Evolutionary conservation across 2,888 invertebrate species (phyloP).

Genomic region (Loripinus fragilis): DNA sequence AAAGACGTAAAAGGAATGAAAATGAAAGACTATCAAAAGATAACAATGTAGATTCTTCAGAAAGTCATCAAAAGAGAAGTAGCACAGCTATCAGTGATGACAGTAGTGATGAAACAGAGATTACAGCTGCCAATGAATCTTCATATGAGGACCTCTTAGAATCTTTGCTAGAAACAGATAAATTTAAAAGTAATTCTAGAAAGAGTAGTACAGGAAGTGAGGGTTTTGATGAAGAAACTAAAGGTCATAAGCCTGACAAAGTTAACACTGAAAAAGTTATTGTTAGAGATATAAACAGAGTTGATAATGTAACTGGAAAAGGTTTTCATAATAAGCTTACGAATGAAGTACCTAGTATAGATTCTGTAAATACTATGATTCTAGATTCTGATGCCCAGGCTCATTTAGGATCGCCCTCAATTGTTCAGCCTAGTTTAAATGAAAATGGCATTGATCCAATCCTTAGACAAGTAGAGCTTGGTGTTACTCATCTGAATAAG

Average conservation of each 20-base stretch:
- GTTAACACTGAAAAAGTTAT: too few relatives aligned
- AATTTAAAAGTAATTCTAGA: background rate
- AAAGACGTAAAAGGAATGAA: too few relatives aligned
- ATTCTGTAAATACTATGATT: too few relatives aligned
- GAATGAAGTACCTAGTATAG: too few relatives aligned
- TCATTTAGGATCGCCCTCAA: too few relatives aligned
- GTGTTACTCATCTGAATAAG: background rate
- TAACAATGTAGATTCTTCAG: background rate
- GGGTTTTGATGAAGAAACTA: background rate
- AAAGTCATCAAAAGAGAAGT: background rate
- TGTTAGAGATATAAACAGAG: too few relatives aligned
- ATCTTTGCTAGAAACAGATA: background rate
- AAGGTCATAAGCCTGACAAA: too few relatives aligned
- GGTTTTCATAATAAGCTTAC: too few relatives aligned
- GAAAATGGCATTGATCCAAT: background rate
- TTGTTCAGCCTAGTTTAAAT: too few relatives aligned
- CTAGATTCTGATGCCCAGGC: too few relatives aligned
- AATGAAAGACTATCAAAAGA: background rate
- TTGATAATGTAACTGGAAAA: too few relatives aligned
- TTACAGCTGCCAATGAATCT: background rate
- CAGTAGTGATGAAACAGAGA: background rate
- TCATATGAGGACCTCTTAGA: slow-evolving; percentile 6
- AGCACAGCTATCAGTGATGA: background rate
- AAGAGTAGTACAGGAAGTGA: background rate
- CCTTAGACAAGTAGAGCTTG: background rate